Evolutionary conservation across 2,888 invertebrate genomes (phyloP).

Genomic region (Corbicula japonica): DNA sequence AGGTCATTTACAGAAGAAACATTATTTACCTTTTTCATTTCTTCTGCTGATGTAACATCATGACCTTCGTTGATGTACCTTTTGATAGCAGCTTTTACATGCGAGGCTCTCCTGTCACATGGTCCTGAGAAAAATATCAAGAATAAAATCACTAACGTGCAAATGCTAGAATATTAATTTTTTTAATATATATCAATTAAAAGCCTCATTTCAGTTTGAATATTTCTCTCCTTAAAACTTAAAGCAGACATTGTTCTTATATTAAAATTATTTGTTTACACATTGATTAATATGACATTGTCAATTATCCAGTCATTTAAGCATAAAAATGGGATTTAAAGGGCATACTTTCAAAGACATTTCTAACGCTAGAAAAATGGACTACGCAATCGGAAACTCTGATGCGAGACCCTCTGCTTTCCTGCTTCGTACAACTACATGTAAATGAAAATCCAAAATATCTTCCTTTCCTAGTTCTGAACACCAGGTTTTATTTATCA

Average conservation of each 20-base stretch:
- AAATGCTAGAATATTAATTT: background rate
- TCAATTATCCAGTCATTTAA: too few species aligned
- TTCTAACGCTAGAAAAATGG: too few species aligned
- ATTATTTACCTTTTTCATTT: slow-evolving; percentile 27
- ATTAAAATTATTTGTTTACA: too few species aligned
- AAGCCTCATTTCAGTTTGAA: background rate
- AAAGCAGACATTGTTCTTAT: background rate
- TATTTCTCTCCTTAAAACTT: background rate
- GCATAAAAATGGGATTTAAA: too few species aligned
- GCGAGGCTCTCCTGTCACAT: slow-evolving; percentile 16
- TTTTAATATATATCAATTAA: background rate
- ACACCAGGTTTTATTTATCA: too few species aligned
- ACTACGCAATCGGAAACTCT: too few species aligned
- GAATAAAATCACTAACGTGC: slow-evolving; percentile 3
- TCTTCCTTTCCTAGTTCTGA: too few species aligned
- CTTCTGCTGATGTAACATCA: slow-evolving; percentile 16
- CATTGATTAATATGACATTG: too few species aligned
- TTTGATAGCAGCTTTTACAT: slow-evolving; percentile 1
- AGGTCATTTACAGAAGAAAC: slow-evolving; percentile 1
- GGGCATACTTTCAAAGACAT: too few species aligned
- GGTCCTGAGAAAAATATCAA: slow-evolving; percentile 15
- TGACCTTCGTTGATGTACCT: slow-evolving; percentile 18
- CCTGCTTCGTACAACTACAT: too few species aligned
- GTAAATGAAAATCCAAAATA: too few species aligned
- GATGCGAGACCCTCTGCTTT: too few species aligned